Conservation (phyloP, 2,113 vertebrate genomes). For the Pimephales promelas region DNA sequence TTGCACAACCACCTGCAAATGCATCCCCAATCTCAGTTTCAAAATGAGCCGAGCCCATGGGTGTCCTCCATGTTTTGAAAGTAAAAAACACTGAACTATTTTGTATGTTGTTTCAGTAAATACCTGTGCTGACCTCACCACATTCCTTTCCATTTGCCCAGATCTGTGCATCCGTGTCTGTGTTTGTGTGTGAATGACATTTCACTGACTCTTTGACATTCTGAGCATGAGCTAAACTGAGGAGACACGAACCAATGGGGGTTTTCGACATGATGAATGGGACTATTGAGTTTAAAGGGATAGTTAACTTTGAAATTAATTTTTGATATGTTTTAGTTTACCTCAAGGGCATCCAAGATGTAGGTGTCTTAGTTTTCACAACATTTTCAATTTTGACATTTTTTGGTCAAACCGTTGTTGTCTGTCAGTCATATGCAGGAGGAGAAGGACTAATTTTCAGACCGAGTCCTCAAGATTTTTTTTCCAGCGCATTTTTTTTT, state of each 20-base stretch:
- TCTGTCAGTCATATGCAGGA: no score
- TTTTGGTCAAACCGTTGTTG: no score
- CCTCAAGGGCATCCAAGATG: no score
- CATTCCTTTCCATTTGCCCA: not conserved
- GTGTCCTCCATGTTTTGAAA: not conserved
- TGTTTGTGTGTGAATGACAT: conserved; percentile 23
- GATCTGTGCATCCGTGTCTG: not conserved
- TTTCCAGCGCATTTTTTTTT: no score
- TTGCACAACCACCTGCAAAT: conserved; percentile 3
- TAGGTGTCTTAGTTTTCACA: no score
- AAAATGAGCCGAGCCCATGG: not conserved
- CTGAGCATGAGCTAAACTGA: not conserved
- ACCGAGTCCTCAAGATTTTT: no score
- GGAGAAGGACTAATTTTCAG: no score
- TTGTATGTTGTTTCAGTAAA: conserved; percentile 14
- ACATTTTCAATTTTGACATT: no score
- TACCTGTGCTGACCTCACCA: not conserved
- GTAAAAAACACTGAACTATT: not conserved
- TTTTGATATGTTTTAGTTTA: no score
- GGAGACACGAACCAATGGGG: not conserved
- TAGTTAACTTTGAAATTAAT: no score
- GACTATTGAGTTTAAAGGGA: not conserved
- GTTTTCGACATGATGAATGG: not conserved
- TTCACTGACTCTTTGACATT: conserved; percentile 26
- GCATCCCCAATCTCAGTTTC: not conserved